Evolutionary conservation across 2,113 vertebrate species (phyloP).

Genomic region (Apteryx owenii): DNA sequence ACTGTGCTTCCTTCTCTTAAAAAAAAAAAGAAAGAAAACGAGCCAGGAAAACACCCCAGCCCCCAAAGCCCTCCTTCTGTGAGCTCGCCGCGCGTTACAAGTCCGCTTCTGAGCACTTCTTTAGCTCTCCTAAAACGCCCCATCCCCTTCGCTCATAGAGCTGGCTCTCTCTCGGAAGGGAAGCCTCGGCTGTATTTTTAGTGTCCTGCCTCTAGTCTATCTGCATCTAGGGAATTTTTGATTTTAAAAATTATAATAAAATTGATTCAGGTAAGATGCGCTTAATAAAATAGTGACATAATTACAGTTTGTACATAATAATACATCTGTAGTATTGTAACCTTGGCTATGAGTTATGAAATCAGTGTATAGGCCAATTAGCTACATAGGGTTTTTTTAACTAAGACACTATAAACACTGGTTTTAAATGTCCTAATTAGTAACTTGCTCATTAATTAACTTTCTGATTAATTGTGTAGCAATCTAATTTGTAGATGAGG

Average conservation of each 20-base stretch:
- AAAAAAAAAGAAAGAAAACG: too few relatives aligned
- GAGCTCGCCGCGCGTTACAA: accelerated
- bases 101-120: not conserved
- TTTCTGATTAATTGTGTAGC: constrained; percentile 87
- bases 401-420: constrained; percentile 80
- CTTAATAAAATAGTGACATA: constrained; percentile 73
- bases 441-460: constrained; percentile 87
- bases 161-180: not conserved
- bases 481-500: constrained; percentile 85
- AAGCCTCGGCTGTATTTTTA: accelerated
- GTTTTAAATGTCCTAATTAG: constrained; percentile 85
- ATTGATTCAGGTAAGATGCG: constrained; percentile 63
- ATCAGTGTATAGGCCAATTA: constrained; percentile 80
- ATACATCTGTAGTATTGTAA: constrained; percentile 76
- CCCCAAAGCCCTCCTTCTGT: accelerated
- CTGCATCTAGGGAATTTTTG: not conserved
- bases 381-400: constrained; percentile 67
- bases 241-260: constrained; percentile 64
- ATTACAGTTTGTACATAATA: constrained; percentile 79
- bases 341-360: constrained; percentile 79
- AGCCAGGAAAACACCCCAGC: too few relatives aligned
- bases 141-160: not conserved
- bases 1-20: too few relatives aligned
- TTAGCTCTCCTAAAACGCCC: not conserved
- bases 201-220: not conserved